These are phyloP conservation scores for Pangasius mekongensis DNA, from an alignment of 2,797 vertebrate genomes.

Conservation along the genomic window DNA sequence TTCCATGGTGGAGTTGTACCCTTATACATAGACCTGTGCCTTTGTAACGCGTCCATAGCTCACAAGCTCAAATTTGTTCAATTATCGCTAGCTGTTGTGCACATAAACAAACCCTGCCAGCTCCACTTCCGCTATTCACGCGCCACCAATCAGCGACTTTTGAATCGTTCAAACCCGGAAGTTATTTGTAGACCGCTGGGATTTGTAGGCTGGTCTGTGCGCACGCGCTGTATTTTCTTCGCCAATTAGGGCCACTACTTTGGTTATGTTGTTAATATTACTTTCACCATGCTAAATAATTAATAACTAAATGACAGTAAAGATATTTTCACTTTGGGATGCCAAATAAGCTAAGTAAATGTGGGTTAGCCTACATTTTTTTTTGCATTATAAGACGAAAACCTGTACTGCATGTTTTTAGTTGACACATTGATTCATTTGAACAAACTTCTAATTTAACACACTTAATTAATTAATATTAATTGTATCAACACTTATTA, in stretches of 20 bases:
- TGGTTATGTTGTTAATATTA: not conserved
- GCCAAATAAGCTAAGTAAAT: not conserved
- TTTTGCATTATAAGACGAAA: not conserved
- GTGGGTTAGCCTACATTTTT: not conserved
- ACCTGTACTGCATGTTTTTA: not conserved
- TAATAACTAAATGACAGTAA: not conserved
- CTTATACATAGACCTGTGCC: conserved; percentile 78
- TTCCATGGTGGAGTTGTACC: conserved; percentile 80
- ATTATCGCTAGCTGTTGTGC: not conserved
- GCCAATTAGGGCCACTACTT: not conserved
- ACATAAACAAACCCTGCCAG: not conserved
- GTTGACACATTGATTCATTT: not conserved
- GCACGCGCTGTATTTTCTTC: not conserved
- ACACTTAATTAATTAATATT: not conserved
- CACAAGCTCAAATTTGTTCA: not conserved
- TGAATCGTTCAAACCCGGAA: conserved; percentile 53
- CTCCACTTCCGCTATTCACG: not conserved
- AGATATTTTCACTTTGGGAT: not conserved
- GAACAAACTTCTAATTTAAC: not conserved
- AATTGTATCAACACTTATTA: not conserved
- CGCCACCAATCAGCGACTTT: conserved; percentile 37
- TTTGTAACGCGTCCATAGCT: conserved; percentile 70
- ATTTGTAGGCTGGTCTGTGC: conserved; percentile 43
- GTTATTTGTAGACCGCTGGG: conserved; percentile 27
- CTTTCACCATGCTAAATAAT: not conserved